Percentiles rank a stretch among this genome's conserved stretches.
phyloP scores from a whole-genome alignment of 2,797 vertebrate genomes.

The Hypotaenidia philippensis region DNA sequence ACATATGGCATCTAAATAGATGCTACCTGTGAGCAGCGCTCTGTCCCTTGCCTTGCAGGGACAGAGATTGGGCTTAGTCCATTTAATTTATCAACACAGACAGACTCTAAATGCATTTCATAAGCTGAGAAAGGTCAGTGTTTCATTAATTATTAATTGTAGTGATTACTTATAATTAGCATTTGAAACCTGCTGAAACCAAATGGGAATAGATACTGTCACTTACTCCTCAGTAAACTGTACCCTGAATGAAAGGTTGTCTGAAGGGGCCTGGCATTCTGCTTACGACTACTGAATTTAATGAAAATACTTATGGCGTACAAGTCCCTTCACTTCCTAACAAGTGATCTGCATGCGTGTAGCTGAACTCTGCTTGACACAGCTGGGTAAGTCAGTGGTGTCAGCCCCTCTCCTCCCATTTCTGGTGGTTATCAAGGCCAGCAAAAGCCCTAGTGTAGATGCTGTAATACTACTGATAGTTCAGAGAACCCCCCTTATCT shows the following conservation, averaged over 20 bases:
- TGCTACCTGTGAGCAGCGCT: background rate
- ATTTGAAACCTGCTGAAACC: background rate
- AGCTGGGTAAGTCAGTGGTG: background rate
- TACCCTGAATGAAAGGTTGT: background rate
- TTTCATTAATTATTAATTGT: background rate
- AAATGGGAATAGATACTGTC: background rate
- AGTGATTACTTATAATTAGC: background rate
- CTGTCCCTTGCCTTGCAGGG: background rate
- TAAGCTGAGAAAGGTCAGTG: background rate
- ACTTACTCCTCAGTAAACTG: background rate
- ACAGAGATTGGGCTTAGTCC: background rate
- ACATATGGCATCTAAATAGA: background rate
- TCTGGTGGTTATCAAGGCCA: constrained; percentile 15
- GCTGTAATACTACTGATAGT: background rate
- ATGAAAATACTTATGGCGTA: background rate
- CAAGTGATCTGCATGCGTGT: background rate
- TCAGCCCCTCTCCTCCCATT: constrained; percentile 3
- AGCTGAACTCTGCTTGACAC: background rate
- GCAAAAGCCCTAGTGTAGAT: background rate
- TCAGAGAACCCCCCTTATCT: background rate
- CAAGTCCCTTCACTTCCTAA: background rate
- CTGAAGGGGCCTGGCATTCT: background rate
- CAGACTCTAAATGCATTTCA: background rate
- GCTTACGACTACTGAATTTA: background rate
- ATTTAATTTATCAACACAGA: background rate